A percentile compares a stretch with the other conserved stretches of the same genome.
Evolutionary conservation across 2,888 invertebrate genomes (phyloP).

Genomic region (Cheilosia vernalis): DNA sequence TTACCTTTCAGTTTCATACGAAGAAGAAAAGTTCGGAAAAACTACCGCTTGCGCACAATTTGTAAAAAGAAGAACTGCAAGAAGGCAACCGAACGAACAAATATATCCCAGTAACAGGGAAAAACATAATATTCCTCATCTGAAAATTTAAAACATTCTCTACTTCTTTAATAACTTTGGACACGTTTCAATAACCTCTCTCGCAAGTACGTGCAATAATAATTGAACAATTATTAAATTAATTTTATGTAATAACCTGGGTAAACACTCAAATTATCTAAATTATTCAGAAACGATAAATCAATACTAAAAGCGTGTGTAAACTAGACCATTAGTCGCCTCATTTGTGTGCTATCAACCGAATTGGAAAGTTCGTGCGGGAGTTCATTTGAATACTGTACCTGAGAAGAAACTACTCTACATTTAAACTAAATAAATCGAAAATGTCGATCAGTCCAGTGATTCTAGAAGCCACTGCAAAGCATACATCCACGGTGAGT

Average conservation of each 20-base stretch:
- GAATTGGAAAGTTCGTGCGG: background rate
- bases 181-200: conserved; percentile 34
- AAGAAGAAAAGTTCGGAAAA: conserved; percentile 2
- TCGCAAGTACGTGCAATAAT: background rate
- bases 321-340: conserved; percentile 6
- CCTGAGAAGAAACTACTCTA: conserved; percentile 18
- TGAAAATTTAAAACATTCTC: background rate
- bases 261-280: conserved; percentile 12
- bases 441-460: conserved; percentile 86
- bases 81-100: conserved; percentile 21
- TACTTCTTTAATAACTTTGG: background rate
- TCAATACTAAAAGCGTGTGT: conserved; percentile 43
- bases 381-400: conserved; percentile 28
- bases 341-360: background rate
- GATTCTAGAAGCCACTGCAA: conserved; percentile 91
- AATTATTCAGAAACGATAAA: conserved; percentile 34
- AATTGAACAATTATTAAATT: background rate
- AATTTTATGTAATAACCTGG: background rate
- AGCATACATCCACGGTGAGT: conserved; percentile 93
- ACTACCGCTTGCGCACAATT: conserved; percentile 42
- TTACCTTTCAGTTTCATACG: conserved; percentile 19
- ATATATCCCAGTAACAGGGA: conserved; percentile 6
- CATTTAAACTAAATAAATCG: background rate
- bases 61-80: conserved; percentile 10
- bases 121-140: conserved; percentile 1